These are phyloP conservation scores for Coracias cyanogaster DNA, from an alignment of 2,797 vertebrate species.

Conservation along the genomic window DNA sequence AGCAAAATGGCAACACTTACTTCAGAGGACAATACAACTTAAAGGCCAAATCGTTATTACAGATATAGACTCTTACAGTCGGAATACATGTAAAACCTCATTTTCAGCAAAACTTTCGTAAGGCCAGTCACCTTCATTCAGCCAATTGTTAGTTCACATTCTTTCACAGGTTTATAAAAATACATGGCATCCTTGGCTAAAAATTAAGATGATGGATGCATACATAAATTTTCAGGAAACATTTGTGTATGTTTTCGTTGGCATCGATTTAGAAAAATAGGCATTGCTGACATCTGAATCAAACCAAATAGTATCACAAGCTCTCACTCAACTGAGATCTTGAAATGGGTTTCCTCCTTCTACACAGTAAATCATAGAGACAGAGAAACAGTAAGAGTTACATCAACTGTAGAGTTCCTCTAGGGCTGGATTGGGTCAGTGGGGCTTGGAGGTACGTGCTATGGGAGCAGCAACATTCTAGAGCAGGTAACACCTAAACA, in stretches of 20 bases:
- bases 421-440: neutral
- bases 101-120: neutral
- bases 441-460: neutral
- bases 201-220: neutral
- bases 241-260: neutral
- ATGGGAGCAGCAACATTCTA: neutral
- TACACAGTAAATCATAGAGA: neutral
- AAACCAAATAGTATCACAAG: neutral
- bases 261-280: neutral
- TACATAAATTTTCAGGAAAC: neutral
- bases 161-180: neutral
- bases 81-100: neutral
- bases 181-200: neutral
- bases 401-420: neutral
- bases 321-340: neutral
- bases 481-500: neutral
- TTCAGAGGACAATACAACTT: neutral
- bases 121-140: neutral
- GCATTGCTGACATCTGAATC: neutral
- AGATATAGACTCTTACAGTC: neutral
- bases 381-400: neutral
- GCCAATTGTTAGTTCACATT: neutral
- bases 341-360: neutral
- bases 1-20: neutral
- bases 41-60: neutral